These are phyloP conservation scores for Brachyptera risi DNA, from an alignment of 2,888 invertebrate genomes.

Conservation along the genomic window DNA sequence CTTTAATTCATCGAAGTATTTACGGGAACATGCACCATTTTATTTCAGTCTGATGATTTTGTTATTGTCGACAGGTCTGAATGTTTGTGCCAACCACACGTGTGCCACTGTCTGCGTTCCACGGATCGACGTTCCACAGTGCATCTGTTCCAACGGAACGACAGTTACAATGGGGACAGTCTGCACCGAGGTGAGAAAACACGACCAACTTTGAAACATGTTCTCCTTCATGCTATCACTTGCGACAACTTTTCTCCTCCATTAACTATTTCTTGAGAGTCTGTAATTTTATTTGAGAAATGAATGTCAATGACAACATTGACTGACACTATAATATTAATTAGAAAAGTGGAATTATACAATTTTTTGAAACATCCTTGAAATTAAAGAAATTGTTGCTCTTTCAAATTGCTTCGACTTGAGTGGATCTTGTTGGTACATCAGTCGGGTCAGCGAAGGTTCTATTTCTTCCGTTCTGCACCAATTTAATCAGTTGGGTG, in stretches of 20 bases:
- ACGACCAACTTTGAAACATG: background rate
- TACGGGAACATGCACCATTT: no score
- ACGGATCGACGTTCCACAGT: slow-evolving; percentile 46
- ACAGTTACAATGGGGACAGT: slow-evolving; percentile 41
- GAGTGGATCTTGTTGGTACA: no score
- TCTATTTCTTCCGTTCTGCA: no score
- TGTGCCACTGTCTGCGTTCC: slow-evolving; percentile 62
- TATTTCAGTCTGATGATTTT: no score
- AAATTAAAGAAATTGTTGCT: no score
- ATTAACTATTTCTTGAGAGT: background rate
- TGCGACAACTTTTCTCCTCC: background rate
- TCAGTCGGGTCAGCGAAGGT: no score
- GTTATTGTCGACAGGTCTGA: no score
- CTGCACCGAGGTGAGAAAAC: slow-evolving; percentile 38
- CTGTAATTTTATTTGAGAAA: background rate
- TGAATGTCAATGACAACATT: background rate
- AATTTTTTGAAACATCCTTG: no score
- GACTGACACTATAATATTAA: background rate
- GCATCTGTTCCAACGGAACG: slow-evolving; percentile 55
- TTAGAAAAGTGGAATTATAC: no score
- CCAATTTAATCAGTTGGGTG: no score
- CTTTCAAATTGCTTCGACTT: no score
- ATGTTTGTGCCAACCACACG: slow-evolving; percentile 50
- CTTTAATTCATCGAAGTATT: no score
- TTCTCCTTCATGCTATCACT: background rate